Base-by-base conservation (phyloP, 1,140 invertebrate genomes). In the Helicoverpa zea region DNA sequence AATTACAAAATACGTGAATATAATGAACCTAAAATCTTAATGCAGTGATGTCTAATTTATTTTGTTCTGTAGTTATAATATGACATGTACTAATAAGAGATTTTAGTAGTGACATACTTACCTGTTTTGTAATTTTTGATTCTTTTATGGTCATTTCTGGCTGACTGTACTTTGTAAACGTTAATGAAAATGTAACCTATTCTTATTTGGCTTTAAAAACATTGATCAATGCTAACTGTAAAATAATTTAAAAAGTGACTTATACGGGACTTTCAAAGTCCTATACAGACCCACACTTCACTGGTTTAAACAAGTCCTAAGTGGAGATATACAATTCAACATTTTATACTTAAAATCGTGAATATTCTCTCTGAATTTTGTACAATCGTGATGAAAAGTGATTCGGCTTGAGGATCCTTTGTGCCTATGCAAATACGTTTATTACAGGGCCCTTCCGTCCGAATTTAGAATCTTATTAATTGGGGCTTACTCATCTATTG, bases 381-480 rank as follows among this genome's bases (percentile, higher is more conserved):
- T 59, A 76, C 59, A 76, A 76, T 68, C 64, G 64, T 16, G 59
- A 76, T 63, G 59, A 63, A 63, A 74, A 76, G 74, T 76, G 74
- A 64, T 76, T 64, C 74, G 11, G 58, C 64, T 68, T 23, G 64
- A 49, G 13, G 23, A 14, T 12, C 59, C 74, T 76, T 76, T 76
- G 74, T 76, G 58, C 35, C 43, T 76, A 76, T 76, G 74, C 74
- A 76, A 76, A 76, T 76, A 63, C 58, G 58, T 76, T 76, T 76
- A 52, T 76, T 76, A 76, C 74, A 18, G 43, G 59, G 52, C 58
- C 13, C n/a, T 61, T 59, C 74, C 58, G 63, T 51, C 16, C 51
- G 35, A 72, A 54, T 76, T 76, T 49, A 76, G 47, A 43, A 76
- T 76, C 74, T 76, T 76, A 76, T 76, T 76, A 76, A 76, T 76